phyloP scores from a whole-genome alignment of 2,888 invertebrate genomes.

The Galerucella pusilla region DNA sequence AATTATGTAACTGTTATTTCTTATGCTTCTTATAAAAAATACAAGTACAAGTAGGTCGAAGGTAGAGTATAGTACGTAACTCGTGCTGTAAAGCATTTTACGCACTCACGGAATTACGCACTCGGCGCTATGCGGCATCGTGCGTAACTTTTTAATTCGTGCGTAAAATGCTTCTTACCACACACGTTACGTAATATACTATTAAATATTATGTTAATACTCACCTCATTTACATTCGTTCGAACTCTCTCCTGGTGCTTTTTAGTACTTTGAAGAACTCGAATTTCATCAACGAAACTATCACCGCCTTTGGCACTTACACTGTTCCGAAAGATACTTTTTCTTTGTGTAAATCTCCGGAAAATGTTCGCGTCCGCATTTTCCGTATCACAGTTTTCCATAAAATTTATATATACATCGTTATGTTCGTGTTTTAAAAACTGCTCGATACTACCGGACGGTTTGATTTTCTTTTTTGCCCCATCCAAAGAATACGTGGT shows the following conservation, averaged over 20 bases:
- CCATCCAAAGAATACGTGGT: conserved; percentile 51
- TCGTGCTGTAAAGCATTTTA: too few species aligned
- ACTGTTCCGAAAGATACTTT: conserved; percentile 48
- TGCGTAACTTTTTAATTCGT: too few species aligned
- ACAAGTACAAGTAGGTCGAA: too few species aligned
- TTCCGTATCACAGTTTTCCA: conserved; percentile 56
- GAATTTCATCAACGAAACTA: conserved; percentile 51
- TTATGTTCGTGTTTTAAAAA: conserved; percentile 54
- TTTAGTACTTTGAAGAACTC: conserved; percentile 52
- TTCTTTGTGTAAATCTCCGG: conserved; percentile 42
- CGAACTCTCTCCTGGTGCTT: conserved; percentile 56
- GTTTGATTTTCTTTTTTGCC: conserved; percentile 48
- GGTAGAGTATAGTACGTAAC: too few species aligned
- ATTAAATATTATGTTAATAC: conserved; percentile 39
- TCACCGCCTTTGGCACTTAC: conserved; percentile 47
- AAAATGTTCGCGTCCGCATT: conserved; percentile 56
- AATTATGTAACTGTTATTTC: too few species aligned
- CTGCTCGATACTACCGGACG: conserved; percentile 51
- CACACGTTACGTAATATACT: too few species aligned
- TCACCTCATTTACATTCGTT: conserved; percentile 60
- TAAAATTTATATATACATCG: conserved; percentile 59
- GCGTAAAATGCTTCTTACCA: too few species aligned
- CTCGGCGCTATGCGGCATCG: too few species aligned
- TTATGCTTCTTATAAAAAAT: too few species aligned
- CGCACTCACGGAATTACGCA: too few species aligned